phyloP scores from a whole-genome alignment of 2,113 vertebrate genomes.

The Cottus gobio region DNA sequence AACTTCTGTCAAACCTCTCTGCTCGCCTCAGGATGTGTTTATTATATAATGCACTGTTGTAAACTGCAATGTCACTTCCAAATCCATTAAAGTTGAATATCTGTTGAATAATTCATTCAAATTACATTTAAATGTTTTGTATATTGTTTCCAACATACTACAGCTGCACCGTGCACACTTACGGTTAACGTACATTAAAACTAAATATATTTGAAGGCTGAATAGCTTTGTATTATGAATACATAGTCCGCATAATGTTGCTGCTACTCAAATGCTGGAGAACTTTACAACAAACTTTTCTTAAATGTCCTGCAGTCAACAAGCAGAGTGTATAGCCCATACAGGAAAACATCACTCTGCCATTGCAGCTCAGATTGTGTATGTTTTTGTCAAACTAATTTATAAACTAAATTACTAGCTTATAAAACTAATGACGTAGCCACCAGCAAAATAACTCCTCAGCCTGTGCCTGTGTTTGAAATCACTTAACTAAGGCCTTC shows the following conservation, averaged over 20 bases:
- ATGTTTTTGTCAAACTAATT: background rate
- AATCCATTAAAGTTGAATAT: slow-evolving; percentile 6
- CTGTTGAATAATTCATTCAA: slow-evolving; percentile 7
- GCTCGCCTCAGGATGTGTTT: slow-evolving; percentile 32
- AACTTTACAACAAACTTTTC: background rate
- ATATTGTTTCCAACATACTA: background rate
- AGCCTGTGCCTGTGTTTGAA: too few relatives aligned
- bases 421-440: too few relatives aligned
- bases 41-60: slow-evolving; percentile 35
- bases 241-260: background rate
- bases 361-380: background rate
- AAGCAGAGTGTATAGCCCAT: background rate
- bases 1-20: slow-evolving; percentile 37
- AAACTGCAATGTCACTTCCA: slow-evolving; percentile 34
- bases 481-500: too few relatives aligned
- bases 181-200: background rate
- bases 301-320: background rate
- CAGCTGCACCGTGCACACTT: background rate
- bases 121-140: background rate
- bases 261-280: background rate
- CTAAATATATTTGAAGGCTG: background rate
- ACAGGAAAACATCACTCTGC: background rate
- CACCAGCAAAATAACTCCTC: too few relatives aligned
- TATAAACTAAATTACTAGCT: too few relatives aligned
- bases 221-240: background rate